These are phyloP conservation scores for Oenanthe oenanthe DNA, from an alignment of 2,113 vertebrate species.

Conservation along the genomic window DNA sequence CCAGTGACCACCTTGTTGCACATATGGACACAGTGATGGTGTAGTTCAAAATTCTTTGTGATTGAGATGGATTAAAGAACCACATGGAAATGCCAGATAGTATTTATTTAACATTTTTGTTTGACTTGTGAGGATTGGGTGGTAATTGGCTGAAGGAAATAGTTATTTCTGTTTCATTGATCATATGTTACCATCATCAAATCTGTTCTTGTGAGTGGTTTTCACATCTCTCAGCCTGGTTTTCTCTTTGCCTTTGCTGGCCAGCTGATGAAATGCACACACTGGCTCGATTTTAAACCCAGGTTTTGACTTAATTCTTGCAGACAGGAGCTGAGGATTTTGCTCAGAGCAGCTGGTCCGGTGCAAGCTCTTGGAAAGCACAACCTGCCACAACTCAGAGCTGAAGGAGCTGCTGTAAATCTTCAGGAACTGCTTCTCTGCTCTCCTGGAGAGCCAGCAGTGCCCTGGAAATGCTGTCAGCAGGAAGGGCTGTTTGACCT, in stretches of 20 bases:
- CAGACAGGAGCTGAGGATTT: neutral
- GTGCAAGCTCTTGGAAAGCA: neutral
- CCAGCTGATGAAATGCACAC: neutral
- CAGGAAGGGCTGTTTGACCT: neutral
- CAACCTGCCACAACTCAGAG: neutral
- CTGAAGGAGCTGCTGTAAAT: neutral
- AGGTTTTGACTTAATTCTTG: neutral
- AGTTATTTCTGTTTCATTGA: neutral
- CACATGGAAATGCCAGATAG: neutral
- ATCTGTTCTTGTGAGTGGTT: neutral
- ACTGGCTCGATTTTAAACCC: neutral
- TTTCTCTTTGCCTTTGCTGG: neutral
- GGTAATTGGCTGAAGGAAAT: neutral
- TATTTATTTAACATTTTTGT: neutral
- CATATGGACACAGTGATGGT: neutral
- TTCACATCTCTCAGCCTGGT: neutral
- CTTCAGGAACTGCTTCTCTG: neutral
- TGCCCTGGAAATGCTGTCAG: neutral
- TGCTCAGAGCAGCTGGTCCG: neutral
- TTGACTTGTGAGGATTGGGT: neutral
- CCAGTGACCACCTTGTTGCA: accelerated
- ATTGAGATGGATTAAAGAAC: neutral
- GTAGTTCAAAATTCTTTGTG: neutral
- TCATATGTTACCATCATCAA: neutral
- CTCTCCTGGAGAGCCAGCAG: neutral